These are phyloP conservation scores for Rousettus leschenaultii DNA, from an alignment of 2,113 vertebrate species.

Conservation along the genomic window DNA sequence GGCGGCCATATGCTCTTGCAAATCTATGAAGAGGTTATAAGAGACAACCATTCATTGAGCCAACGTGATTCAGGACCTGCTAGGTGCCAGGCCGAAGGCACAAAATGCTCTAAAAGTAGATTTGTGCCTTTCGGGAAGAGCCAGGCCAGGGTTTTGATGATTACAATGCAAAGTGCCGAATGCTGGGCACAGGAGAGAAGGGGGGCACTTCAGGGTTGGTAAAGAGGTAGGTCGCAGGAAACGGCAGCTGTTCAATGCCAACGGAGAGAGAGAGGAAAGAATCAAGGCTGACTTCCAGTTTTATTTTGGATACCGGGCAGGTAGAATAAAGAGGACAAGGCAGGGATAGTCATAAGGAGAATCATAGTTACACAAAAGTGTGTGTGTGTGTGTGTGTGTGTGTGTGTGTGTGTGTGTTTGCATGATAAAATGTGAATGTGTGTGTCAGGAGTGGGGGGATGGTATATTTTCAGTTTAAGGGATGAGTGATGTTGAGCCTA, in stretches of 20 bases:
- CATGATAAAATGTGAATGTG: background rate
- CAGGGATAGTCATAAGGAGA: background rate
- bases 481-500: background rate
- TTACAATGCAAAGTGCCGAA: rapidly evolving
- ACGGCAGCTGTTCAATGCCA: background rate
- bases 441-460: rapidly evolving
- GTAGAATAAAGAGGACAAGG: background rate
- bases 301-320: background rate
- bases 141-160: background rate
- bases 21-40: background rate
- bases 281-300: background rate
- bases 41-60: background rate
- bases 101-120: background rate
- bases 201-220: background rate
- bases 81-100: background rate
- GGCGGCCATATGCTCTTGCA: background rate
- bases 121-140: background rate
- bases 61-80: background rate
- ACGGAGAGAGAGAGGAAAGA: background rate
- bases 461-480: background rate
- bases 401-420: background rate
- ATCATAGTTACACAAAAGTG: background rate
- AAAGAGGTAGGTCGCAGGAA: background rate
- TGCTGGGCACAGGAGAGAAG: background rate
- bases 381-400: background rate